Percentiles rank a stretch among this genome's conserved stretches.
phyloP scores from a whole-genome alignment of 2,888 invertebrate genomes.

The Atethmia centrago region DNA sequence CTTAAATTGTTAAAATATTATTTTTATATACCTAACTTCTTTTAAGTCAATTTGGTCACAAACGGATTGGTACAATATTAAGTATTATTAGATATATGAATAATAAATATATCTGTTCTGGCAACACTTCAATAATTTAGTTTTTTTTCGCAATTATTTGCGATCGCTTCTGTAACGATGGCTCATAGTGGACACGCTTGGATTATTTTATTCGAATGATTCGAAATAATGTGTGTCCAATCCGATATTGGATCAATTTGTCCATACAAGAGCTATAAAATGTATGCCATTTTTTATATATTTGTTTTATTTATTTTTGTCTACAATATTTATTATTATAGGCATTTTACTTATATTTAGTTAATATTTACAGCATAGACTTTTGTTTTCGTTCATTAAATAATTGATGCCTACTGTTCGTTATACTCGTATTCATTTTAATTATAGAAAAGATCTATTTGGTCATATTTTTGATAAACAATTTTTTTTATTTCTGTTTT shows the following conservation, averaged over 20 bases:
- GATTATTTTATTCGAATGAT: slow-evolving; percentile 22
- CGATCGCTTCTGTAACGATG: slow-evolving; percentile 32
- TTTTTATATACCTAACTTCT: slow-evolving; percentile 13
- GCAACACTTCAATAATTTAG: slow-evolving; percentile 38
- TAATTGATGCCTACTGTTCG: slow-evolving; percentile 18
- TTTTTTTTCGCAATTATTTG: slow-evolving; percentile 46
- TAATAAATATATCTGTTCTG: slow-evolving; percentile 44
- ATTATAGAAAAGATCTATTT: not conserved
- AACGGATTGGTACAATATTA: slow-evolving; percentile 54
- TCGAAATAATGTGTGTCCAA: slow-evolving; percentile 18
- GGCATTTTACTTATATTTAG: slow-evolving; percentile 19
- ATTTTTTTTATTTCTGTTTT: slow-evolving; percentile 13
- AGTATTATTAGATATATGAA: slow-evolving; percentile 65
- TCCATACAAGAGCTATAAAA: slow-evolving; percentile 26
- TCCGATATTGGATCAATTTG: slow-evolving; percentile 22
- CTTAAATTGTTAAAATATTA: slow-evolving; percentile 17
- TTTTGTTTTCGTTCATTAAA: slow-evolving; percentile 40
- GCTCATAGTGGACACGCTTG: slow-evolving; percentile 5
- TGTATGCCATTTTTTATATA: slow-evolving; percentile 31
- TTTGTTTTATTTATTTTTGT: slow-evolving; percentile 47
- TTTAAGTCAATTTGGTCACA: slow-evolving; percentile 63
- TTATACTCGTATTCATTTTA: slow-evolving; percentile 31
- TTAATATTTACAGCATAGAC: slow-evolving; percentile 3
- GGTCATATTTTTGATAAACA: slow-evolving; percentile 54
- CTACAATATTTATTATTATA: slow-evolving; percentile 26